Conservation (phyloP, 2,113 vertebrate genomes). For the Alaudala cheleensis region DNA sequence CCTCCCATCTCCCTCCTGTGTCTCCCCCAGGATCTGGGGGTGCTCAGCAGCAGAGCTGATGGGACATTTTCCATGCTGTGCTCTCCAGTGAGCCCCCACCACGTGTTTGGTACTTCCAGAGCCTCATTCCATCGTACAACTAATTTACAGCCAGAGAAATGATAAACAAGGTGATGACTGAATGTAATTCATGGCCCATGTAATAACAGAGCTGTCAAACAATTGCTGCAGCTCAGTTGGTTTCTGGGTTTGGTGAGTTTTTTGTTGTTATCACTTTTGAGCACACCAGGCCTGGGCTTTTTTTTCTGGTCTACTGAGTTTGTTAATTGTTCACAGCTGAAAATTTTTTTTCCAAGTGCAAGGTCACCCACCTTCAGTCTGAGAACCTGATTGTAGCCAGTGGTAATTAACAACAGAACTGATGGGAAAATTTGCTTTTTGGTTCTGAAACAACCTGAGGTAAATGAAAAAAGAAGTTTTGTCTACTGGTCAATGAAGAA, state of each 20-base stretch:
- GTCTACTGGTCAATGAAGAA: neutral
- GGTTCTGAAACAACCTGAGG: neutral
- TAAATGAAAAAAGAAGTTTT: neutral
- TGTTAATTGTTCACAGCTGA: conserved; percentile 59
- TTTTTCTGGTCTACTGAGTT: conserved; percentile 48
- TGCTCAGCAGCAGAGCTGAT: neutral
- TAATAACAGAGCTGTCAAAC: conserved; percentile 72
- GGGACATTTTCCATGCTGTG: neutral
- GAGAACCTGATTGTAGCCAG: neutral
- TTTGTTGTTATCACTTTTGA: neutral
- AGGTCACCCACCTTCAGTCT: conserved; percentile 26
- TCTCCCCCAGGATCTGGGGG: neutral
- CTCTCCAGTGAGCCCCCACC: conserved; percentile 11
- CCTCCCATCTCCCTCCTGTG: neutral
- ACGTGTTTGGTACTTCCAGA: conserved; percentile 32
- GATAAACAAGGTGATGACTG: conserved; percentile 73
- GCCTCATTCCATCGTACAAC: conserved; percentile 56
- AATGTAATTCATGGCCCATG: conserved; percentile 66
- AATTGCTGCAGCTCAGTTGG: conserved; percentile 10
- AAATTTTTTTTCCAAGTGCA: conserved; percentile 7
- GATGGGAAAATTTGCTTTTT: neutral
- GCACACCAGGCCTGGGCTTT: neutral
- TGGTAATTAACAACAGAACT: conserved; percentile 24
- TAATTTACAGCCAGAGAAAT: conserved; percentile 71
- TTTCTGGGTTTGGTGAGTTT: neutral